A percentile compares a stretch with the other conserved stretches of the same genome.
phyloP scores from a whole-genome alignment of 2,888 invertebrate genomes.

The Arrhopalites spinosus region DNA sequence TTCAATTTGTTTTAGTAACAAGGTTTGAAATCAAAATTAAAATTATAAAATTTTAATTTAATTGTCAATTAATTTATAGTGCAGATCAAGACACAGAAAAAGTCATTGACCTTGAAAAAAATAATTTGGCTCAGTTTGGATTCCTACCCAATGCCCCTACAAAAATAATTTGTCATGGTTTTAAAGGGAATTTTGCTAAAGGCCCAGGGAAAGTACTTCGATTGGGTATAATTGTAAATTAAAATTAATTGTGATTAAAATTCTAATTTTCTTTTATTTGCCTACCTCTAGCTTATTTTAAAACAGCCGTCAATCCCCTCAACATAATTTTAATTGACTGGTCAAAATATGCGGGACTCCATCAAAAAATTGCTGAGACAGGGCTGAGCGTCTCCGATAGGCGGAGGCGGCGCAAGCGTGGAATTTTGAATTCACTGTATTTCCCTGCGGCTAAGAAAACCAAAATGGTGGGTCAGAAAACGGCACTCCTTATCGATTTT shows the following conservation, averaged over 20 bases:
- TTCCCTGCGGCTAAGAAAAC: constrained; percentile 2
- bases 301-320: not conserved
- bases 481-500: not conserved
- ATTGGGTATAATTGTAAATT: constrained; percentile 8
- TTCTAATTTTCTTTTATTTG: not conserved
- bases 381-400: too few relatives aligned
- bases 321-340: constrained; percentile 18
- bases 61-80: too few relatives aligned
- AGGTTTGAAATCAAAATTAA: too few relatives aligned
- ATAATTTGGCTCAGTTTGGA: not conserved
- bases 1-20: too few relatives aligned
- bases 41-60: too few relatives aligned
- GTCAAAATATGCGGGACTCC: not conserved
- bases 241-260: not conserved
- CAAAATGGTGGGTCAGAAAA: not conserved
- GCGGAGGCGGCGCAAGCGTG: too few relatives aligned
- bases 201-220: constrained; percentile 2
- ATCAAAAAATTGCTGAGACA: too few relatives aligned
- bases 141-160: not conserved
- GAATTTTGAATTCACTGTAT: not conserved
- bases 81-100: too few relatives aligned
- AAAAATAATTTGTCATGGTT: constrained; percentile 29
- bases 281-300: constrained; percentile 4
- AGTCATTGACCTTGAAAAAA: too few relatives aligned
- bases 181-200: not conserved